Conservation (phyloP, 2,888 invertebrate genomes). For the Folsomia manolachei region DNA sequence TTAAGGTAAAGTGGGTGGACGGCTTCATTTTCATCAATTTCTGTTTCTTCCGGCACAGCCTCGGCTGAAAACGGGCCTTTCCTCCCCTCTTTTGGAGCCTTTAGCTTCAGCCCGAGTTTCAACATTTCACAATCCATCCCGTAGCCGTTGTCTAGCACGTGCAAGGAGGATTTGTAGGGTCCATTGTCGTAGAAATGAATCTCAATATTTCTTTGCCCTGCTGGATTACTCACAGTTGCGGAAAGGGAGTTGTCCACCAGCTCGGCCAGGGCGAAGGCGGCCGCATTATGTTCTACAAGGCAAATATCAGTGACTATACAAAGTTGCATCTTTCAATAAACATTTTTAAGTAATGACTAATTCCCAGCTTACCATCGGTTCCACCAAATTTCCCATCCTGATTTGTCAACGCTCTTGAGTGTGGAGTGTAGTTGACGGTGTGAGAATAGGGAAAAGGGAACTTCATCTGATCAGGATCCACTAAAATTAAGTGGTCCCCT, state of each 20-base stretch:
- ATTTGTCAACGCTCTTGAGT: neutral
- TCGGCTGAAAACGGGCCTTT: neutral
- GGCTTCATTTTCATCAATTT: neutral
- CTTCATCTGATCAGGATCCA: neutral
- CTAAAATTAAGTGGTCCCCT: neutral
- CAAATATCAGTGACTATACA: neutral
- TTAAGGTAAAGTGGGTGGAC: neutral
- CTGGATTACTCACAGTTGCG: neutral
- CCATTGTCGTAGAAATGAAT: neutral
- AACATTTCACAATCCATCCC: neutral
- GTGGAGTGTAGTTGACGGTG: neutral
- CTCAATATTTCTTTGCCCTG: neutral
- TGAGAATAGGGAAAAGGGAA: neutral
- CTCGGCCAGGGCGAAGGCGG: neutral
- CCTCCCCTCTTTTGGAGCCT: neutral
- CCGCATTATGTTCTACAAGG: neutral
- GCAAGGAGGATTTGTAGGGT: neutral
- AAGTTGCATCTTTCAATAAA: neutral
- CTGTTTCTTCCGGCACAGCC: too few species aligned
- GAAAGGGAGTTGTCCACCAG: neutral
- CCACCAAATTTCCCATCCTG: neutral
- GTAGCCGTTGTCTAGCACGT: neutral
- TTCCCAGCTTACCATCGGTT: neutral
- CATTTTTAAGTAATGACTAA: neutral
- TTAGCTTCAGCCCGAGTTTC: neutral